A percentile compares a stretch with the other conserved stretches of the same genome.
Evolutionary conservation across 2,797 vertebrate species (phyloP).

Genomic region (Cyclopterus lumpus): DNA sequence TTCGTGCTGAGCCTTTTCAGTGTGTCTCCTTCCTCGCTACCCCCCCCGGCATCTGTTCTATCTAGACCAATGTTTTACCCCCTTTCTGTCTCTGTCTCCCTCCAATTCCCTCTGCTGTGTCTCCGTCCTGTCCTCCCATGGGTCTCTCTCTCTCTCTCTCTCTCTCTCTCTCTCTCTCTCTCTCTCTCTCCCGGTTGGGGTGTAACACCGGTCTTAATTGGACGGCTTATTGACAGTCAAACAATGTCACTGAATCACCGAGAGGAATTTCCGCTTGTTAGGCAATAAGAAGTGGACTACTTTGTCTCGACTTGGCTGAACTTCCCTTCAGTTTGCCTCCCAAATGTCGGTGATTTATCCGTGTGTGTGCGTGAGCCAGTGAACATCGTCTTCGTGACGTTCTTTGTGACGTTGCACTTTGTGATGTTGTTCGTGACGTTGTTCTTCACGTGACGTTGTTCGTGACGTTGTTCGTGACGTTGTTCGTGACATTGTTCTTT

Average conservation of each 20-base stretch:
- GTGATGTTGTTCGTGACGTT: too few species aligned
- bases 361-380: slow-evolving; percentile 11
- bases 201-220: slow-evolving; percentile 28
- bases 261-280: slow-evolving; percentile 39
- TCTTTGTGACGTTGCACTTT: too few species aligned
- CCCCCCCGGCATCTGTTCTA: neutral
- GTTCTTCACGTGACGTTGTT: too few species aligned
- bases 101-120: neutral
- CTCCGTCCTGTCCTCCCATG: slow-evolving; percentile 18
- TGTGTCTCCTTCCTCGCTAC: slow-evolving; percentile 16
- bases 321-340: slow-evolving; percentile 45
- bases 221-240: slow-evolving; percentile 32
- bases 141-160: neutral
- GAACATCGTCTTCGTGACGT: too few species aligned
- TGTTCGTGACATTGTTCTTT: too few species aligned
- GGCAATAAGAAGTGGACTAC: slow-evolving; percentile 31
- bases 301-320: slow-evolving; percentile 53
- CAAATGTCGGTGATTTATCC: slow-evolving; percentile 33
- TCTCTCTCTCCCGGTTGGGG: slow-evolving; percentile 15
- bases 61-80: neutral
- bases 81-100: slow-evolving; percentile 1
- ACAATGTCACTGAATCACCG: slow-evolving; percentile 45
- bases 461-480: too few species aligned
- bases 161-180: neutral
- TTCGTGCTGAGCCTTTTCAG: slow-evolving; percentile 43